phyloP scores from a whole-genome alignment of 2,888 invertebrate genomes.

The Brachynemurus nebulosus region DNA sequence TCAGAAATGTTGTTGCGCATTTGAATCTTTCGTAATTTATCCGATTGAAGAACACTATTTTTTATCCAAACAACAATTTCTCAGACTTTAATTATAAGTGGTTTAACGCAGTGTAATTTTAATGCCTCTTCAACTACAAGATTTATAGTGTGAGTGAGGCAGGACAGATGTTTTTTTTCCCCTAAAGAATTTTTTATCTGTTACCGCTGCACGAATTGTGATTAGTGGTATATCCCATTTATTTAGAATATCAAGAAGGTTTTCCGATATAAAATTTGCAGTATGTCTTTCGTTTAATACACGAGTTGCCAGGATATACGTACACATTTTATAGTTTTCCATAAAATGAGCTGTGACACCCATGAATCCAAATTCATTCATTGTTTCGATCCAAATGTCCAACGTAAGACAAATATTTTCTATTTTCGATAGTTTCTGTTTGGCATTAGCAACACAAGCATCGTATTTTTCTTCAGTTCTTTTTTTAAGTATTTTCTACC shows the following conservation, averaged over 20 bases:
- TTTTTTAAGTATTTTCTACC: constrained; percentile 17
- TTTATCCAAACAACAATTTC: constrained; percentile 15
- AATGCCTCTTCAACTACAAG: constrained; percentile 18
- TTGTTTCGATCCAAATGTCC: constrained; percentile 23
- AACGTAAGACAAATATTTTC: constrained; percentile 18
- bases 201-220: constrained; percentile 17
- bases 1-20: constrained; percentile 11
- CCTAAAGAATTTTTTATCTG: constrained; percentile 18
- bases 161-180: constrained; percentile 21
- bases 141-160: constrained; percentile 21
- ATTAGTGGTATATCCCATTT: constrained; percentile 18
- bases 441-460: constrained; percentile 16
- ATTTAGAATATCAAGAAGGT: constrained; percentile 16
- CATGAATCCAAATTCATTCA: constrained; percentile 22
- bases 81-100: constrained; percentile 18
- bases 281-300: constrained; percentile 16
- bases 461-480: constrained; percentile 17
- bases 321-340: constrained; percentile 15
- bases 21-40: constrained; percentile 19
- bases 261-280: constrained; percentile 12
- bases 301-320: constrained; percentile 17
- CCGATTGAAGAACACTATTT: constrained; percentile 18
- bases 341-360: constrained; percentile 22
- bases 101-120: constrained; percentile 14
- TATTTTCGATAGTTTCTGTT: constrained; percentile 18